Evolutionary conservation across 2,888 invertebrate genomes (phyloP).

Genomic region (Microctonus brassicae): DNA sequence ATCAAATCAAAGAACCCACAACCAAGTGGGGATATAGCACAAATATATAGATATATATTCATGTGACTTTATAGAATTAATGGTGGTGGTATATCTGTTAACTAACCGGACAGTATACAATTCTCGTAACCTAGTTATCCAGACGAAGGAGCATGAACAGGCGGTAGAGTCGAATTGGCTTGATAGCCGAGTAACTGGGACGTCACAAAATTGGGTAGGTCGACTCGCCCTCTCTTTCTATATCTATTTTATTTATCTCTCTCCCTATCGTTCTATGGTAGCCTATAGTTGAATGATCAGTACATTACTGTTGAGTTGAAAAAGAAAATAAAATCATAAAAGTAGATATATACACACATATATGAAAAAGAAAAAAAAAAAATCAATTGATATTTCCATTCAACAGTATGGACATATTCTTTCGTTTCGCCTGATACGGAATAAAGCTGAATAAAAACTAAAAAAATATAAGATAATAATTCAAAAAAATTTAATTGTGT

Average conservation of each 20-base stretch:
- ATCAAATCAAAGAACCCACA: too few relatives aligned
- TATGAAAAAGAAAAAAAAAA: too few relatives aligned
- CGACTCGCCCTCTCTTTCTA: slow-evolving; percentile 1
- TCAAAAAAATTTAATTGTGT: not conserved
- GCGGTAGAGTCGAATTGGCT: slow-evolving; percentile 20
- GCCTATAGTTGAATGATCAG: too few relatives aligned
- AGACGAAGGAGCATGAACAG: slow-evolving; percentile 14
- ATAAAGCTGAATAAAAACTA: not conserved
- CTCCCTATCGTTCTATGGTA: too few relatives aligned
- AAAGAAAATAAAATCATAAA: not conserved
- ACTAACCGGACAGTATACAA: not conserved
- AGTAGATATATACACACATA: not conserved
- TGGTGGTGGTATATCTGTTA: not conserved
- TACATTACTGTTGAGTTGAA: not conserved
- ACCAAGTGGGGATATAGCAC: not conserved
- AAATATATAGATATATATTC: not conserved
- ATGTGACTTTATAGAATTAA: not conserved
- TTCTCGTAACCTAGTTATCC: slow-evolving; percentile 26
- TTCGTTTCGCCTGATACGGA: not conserved
- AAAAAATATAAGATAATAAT: too few relatives aligned
- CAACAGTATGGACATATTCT: not conserved
- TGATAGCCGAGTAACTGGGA: slow-evolving; percentile 26
- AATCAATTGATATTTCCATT: not conserved
- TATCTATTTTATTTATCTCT: slow-evolving; percentile 9
- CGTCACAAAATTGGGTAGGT: slow-evolving; percentile 31